Evolutionary conservation across 2,113 vertebrate genomes (phyloP).

Genomic region (Corythornis cristatus): DNA sequence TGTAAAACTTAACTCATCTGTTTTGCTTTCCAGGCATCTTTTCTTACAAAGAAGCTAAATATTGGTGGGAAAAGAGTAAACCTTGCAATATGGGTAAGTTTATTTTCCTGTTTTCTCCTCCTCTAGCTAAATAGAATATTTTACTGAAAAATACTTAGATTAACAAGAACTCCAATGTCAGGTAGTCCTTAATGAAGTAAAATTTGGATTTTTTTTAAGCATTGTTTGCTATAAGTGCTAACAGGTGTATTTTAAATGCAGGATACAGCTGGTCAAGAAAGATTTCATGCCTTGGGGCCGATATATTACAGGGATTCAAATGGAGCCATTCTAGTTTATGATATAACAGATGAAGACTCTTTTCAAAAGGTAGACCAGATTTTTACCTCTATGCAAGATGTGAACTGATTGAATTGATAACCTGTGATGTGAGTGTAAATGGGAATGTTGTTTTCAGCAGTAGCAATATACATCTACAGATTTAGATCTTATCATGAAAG

Average conservation of each 20-base stretch:
- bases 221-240: background rate
- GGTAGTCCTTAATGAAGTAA: background rate
- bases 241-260: constrained; percentile 64
- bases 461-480: background rate
- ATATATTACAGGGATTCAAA: constrained; percentile 99
- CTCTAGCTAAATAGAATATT: background rate
- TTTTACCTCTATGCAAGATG: background rate
- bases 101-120: background rate
- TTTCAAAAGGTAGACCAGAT: constrained; percentile 90
- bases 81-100: constrained; percentile 92
- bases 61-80: constrained; percentile 98
- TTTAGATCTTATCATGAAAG: background rate
- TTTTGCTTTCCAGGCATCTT: constrained; percentile 88
- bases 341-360: constrained; percentile 98
- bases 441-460: background rate
- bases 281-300: constrained; percentile 95
- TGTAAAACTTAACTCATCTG: background rate
- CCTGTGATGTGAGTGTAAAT: background rate
- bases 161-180: background rate
- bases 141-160: background rate
- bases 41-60: constrained; percentile 98
- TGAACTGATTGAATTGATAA: background rate
- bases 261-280: constrained; percentile 98
- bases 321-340: constrained; percentile 96
- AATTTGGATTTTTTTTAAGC: background rate